Percentiles rank a stretch among this genome's conserved stretches.
These are phyloP conservation scores for Rhynchonycteris naso DNA, from an alignment of 2,797 vertebrate genomes.

Conservation along the genomic window DNA sequence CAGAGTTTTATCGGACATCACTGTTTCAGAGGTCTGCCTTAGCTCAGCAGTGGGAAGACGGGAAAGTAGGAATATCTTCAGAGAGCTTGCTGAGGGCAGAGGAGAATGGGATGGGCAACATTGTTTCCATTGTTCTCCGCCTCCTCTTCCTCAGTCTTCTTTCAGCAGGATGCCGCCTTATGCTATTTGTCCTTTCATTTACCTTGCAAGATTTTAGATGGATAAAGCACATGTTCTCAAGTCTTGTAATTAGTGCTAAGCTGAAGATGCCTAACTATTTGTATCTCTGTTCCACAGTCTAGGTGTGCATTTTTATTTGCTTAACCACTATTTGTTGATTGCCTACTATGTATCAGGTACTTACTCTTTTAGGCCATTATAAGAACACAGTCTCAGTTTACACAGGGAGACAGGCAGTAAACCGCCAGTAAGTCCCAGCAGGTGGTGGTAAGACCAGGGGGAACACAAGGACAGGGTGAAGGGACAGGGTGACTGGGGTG, in stretches of 20 bases:
- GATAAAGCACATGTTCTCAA: not conserved
- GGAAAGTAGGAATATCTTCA: not conserved
- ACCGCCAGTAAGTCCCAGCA: not conserved
- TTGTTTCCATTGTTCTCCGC: not conserved
- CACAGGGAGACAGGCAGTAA: not conserved
- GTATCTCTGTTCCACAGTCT: not conserved
- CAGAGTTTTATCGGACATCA: not conserved
- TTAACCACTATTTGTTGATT: slow-evolving; percentile 16
- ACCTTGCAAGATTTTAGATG: not conserved
- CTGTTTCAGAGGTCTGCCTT: not conserved
- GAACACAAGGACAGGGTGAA: not conserved
- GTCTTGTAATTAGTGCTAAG: not conserved
- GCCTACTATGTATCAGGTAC: not conserved
- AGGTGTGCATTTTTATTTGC: not conserved
- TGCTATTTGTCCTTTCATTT: not conserved
- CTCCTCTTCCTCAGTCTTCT: not conserved
- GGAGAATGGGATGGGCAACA: not conserved
- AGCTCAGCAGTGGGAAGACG: not conserved
- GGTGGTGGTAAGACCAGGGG: not conserved
- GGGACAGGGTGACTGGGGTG: not conserved
- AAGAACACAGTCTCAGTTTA: not conserved
- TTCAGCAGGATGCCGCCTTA: not conserved
- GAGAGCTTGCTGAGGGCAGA: not conserved
- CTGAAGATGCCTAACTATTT: not conserved
- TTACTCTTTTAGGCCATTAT: not conserved